Base-by-base conservation (phyloP, 1,140 invertebrate genomes). In the Atopsyche davidsoni region DNA sequence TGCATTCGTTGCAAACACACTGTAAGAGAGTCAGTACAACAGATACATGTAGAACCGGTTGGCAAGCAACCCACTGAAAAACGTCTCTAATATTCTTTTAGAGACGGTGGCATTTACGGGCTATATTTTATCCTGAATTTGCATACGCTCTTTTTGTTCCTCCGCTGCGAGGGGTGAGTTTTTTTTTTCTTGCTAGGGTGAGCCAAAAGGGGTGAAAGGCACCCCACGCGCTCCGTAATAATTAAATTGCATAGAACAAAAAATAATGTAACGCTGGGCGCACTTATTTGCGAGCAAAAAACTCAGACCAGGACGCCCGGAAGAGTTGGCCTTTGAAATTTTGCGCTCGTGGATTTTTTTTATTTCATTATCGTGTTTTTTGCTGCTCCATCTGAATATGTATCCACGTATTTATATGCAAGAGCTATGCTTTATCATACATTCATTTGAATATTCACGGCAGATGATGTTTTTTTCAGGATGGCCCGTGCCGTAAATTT, bases 111-210 rank as follows among this genome's bases (percentile, higher is more conserved):
- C 72, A 74, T 74, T 74, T 74, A 74, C 72, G 72, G 72, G 70
- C 72, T 74, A 74, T 74, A 74, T 74, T 74, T 74, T 74, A 74
- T 72, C 70, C 69, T 66, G 72, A 72, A 74, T 74, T 74, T 74
- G 72, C 72, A 74, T 74, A 74, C 72, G 69, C 69, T 72, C 67
- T 65, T 74, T 71, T 73, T 57, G 65, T 71, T 66, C 32, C 36
- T 47, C 32, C 19, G 19, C 14, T 42, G 22, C 9, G 34, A 45
- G 48, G 52, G 53, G 49, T 32, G 44, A 46, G 40, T 68, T 65
- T 70, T 72, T 74, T 72, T 60, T 71, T 68, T 73, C 65, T 65
- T 66, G 64, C 64, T 65, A 64, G 72, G 70, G 72, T 68, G 70
- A 73, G 68, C 67, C 70, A 70, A 74, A 74, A 74, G 70, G 72